Conservation (phyloP, 2,113 vertebrate species). For the Danionella cerebrum region DNA sequence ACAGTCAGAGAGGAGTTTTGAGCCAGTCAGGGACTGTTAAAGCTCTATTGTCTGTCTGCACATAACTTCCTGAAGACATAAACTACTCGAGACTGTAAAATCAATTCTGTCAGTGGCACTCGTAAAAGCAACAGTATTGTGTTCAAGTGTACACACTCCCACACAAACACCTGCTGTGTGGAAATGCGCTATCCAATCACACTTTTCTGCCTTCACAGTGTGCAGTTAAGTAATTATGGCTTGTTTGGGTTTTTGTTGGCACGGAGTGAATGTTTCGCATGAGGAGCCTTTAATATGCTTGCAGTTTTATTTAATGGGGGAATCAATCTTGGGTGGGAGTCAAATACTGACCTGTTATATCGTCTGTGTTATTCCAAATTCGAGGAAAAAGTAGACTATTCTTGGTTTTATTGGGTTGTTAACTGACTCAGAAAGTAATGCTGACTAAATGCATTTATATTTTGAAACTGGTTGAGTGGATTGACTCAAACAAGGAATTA, state of each 20-base stretch:
- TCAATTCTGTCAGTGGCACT: constrained; percentile 42
- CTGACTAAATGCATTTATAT: too few species aligned
- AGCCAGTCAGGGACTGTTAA: constrained; percentile 31
- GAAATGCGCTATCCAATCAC: constrained; percentile 77
- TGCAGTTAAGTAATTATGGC: constrained; percentile 76
- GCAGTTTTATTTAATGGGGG: constrained; percentile 70
- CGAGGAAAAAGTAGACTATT: background rate
- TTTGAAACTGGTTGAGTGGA: too few species aligned
- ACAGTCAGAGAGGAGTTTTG: constrained; percentile 40
- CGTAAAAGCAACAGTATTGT: constrained; percentile 37
- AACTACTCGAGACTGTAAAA: constrained; percentile 44
- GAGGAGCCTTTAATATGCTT: constrained; percentile 79
- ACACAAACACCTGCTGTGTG: constrained; percentile 49
- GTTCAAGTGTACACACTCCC: background rate
- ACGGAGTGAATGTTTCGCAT: constrained; percentile 78
- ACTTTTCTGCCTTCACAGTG: constrained; percentile 75
- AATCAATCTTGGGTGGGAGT: constrained; percentile 74
- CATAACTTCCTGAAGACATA: constrained; percentile 27
- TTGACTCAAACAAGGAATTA: too few species aligned
- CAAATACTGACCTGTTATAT: constrained; percentile 67
- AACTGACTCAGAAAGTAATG: background rate
- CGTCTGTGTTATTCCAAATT: constrained; percentile 48
- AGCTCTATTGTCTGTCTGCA: constrained; percentile 40
- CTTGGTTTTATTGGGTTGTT: background rate
- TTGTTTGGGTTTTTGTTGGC: constrained; percentile 81